Evolutionary conservation across 2,797 vertebrate genomes (phyloP).

Genomic region (Miichthys miiuy): DNA sequence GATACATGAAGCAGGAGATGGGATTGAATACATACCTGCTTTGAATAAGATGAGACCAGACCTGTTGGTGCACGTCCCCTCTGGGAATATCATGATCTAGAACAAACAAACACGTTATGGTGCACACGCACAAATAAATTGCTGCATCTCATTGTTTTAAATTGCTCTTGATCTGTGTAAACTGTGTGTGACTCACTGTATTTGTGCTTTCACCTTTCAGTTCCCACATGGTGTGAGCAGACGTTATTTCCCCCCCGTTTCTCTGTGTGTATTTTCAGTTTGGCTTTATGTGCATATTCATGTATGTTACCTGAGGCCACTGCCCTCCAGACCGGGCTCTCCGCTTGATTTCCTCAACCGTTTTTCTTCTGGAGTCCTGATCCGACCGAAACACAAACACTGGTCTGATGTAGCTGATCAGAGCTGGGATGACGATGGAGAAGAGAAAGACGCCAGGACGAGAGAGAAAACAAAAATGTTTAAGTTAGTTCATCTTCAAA

Average conservation of each 20-base stretch:
- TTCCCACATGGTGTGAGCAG: background rate
- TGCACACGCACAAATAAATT: background rate
- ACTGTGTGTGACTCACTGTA: background rate
- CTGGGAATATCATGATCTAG: constrained; percentile 99
- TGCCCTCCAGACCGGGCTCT: constrained; percentile 89
- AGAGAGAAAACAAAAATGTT: background rate
- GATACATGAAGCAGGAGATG: constrained; percentile 5
- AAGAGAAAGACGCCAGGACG: background rate
- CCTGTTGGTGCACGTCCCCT: constrained; percentile 98
- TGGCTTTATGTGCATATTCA: background rate
- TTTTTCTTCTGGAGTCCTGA: constrained; percentile 94
- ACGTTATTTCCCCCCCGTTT: background rate
- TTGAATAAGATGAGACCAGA: constrained; percentile 97
- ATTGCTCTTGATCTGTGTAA: background rate
- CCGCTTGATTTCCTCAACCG: constrained; percentile 93
- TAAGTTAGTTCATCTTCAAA: background rate
- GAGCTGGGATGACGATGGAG: constrained; percentile 78
- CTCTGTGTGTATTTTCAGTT: constrained; percentile 5
- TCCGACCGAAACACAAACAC: constrained; percentile 95
- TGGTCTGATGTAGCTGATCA: constrained; percentile 95
- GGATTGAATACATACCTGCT: constrained; percentile 88
- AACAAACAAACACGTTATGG: constrained; percentile 49
- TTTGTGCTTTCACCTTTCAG: constrained; percentile 5
- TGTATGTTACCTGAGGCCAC: constrained; percentile 93
- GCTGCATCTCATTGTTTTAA: background rate